A percentile compares a stretch with the other conserved stretches of the same genome.
These are phyloP conservation scores for Carcharodon carcharias DNA, from an alignment of 2,797 vertebrate genomes.

Conservation along the genomic window DNA sequence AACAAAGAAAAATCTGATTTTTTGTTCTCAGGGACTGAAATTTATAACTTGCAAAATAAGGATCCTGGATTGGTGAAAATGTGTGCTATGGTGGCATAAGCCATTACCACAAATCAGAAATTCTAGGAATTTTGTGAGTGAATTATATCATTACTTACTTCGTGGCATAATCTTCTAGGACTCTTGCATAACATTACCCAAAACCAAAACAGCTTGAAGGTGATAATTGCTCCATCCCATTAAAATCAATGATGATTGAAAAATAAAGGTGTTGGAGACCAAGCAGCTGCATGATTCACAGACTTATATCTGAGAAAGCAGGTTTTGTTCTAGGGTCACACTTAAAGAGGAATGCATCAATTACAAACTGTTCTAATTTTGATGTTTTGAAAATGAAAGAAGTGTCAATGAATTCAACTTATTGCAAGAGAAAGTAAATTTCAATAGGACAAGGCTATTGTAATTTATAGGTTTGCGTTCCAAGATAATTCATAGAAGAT, in stretches of 20 bases:
- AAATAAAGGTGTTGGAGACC: background rate
- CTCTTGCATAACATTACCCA: background rate
- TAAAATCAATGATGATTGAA: background rate
- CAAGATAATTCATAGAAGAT: background rate
- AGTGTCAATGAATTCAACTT: background rate
- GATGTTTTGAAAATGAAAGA: background rate
- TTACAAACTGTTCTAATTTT: background rate
- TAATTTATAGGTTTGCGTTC: background rate
- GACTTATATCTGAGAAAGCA: background rate
- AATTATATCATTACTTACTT: background rate
- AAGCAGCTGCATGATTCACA: background rate
- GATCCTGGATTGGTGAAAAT: background rate
- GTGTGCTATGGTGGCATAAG: too few relatives aligned
- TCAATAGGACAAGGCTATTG: background rate
- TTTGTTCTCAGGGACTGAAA: background rate
- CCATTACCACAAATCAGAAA: background rate
- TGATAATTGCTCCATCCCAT: background rate
- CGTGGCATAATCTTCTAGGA: background rate
- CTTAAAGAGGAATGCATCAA: background rate
- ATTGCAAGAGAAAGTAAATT: background rate
- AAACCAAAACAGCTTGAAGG: background rate
- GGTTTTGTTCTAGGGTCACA: background rate
- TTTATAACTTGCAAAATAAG: background rate
- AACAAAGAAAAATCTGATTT: background rate
- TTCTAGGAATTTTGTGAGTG: background rate